Percentiles rank a stretch among this genome's conserved stretches.
These are phyloP conservation scores for Myodes glareolus DNA, from an alignment of 2,113 vertebrate species.

Conservation along the genomic window DNA sequence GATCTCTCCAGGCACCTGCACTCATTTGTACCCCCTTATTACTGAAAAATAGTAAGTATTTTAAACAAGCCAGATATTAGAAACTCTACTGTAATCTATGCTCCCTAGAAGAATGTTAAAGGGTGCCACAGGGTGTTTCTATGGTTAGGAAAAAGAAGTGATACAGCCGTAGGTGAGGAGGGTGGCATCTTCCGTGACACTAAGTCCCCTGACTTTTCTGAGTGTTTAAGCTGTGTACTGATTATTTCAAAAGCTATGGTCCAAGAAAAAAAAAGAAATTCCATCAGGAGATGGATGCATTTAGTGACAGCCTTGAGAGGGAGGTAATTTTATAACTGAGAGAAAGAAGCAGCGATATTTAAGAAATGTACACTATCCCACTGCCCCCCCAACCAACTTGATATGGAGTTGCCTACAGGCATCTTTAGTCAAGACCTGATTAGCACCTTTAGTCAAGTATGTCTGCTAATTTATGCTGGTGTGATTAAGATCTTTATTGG, in stretches of 20 bases:
- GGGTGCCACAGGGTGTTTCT: neutral
- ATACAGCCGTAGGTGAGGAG: neutral
- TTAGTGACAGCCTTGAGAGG: conserved; percentile 52
- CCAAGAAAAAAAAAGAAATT: conserved; percentile 35
- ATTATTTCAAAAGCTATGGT: conserved; percentile 48
- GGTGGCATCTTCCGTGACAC: neutral
- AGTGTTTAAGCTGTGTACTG: conserved; percentile 37
- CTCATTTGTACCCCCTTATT: neutral
- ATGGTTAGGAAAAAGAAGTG: neutral
- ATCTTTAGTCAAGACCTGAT: conserved; percentile 38
- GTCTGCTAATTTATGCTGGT: conserved; percentile 39
- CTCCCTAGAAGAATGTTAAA: neutral
- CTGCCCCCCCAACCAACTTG: neutral
- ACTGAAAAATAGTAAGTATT: neutral
- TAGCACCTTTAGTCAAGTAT: conserved; percentile 29
- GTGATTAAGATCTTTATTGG: conserved; percentile 68
- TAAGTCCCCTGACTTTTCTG: conserved; percentile 32
- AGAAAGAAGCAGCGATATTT: conserved; percentile 63
- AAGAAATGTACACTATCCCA: conserved; percentile 59
- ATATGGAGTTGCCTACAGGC: neutral
- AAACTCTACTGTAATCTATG: neutral
- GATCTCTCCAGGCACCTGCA: neutral
- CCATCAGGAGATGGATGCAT: conserved; percentile 36
- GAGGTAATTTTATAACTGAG: conserved; percentile 54
- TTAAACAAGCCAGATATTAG: neutral